Evolutionary conservation across 2,888 invertebrate genomes (phyloP).

Genomic region (Eupithecia centaureata): DNA sequence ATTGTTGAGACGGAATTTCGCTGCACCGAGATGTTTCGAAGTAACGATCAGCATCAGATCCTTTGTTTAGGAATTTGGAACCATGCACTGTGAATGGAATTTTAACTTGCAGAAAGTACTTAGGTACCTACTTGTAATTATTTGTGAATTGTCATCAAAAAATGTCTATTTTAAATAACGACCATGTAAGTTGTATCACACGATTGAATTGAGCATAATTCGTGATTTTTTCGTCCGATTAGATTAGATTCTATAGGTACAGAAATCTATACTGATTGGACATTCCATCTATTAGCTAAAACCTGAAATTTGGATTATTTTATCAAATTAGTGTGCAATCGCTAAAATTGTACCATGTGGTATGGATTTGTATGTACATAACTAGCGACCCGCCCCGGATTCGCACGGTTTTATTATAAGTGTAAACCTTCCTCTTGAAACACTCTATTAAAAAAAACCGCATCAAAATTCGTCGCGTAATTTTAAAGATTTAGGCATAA

Average conservation of each 20-base stretch:
- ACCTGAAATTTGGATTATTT: not conserved
- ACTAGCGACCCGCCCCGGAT: too few relatives aligned
- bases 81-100: not conserved
- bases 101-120: not conserved
- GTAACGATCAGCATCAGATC: not conserved
- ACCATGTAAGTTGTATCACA: not conserved
- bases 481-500: too few relatives aligned
- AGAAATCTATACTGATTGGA: not conserved
- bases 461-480: too few relatives aligned
- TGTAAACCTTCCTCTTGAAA: too few relatives aligned
- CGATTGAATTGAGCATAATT: not conserved
- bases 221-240: not conserved
- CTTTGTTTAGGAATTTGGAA: not conserved
- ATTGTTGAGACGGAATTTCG: constrained; percentile 33
- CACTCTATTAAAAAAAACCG: too few relatives aligned
- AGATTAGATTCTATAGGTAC: too few relatives aligned
- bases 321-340: not conserved
- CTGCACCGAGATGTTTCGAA: constrained; percentile 8
- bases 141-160: too few relatives aligned
- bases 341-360: too few relatives aligned
- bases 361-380: too few relatives aligned
- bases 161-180: too few relatives aligned
- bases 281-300: not conserved
- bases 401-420: too few relatives aligned
- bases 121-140: not conserved